phyloP scores from a whole-genome alignment of 2,888 invertebrate species.

The Eupithecia subumbrata region DNA sequence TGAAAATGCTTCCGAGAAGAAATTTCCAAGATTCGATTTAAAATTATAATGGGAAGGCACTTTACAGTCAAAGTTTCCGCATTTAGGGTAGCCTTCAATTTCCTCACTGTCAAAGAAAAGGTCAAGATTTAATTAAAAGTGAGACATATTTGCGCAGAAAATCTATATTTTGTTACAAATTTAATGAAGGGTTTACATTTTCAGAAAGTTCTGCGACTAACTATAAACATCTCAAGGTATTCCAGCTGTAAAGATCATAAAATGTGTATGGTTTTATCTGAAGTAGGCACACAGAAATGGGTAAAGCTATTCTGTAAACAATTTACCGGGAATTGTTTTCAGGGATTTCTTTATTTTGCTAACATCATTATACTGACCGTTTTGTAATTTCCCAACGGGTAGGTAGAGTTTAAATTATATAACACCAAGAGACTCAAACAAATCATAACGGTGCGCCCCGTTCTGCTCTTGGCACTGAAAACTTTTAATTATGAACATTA shows the following conservation, averaged over 20 bases:
- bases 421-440: not conserved
- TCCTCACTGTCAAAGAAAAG: constrained; percentile 26
- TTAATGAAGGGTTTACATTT: constrained; percentile 1
- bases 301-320: not conserved
- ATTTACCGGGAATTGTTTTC: not conserved
- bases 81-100: constrained; percentile 23
- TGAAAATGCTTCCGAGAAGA: constrained; percentile 11
- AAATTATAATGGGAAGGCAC: constrained; percentile 21
- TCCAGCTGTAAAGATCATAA: constrained; percentile 21
- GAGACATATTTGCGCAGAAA: constrained; percentile 5
- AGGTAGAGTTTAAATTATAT: constrained; percentile 3
- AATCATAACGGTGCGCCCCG: constrained; percentile 1
- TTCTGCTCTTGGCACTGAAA: constrained; percentile 15
- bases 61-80: constrained; percentile 18
- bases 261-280: not conserved
- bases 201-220: constrained; percentile 10
- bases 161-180: not conserved
- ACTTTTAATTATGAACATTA: constrained; percentile 33
- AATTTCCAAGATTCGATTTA: constrained; percentile 22
- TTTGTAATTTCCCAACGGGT: not conserved
- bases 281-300: not conserved
- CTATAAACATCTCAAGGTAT: constrained; percentile 22
- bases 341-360: not conserved
- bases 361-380: not conserved
- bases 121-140: constrained; percentile 31